A percentile compares a stretch with the other conserved stretches of the same genome.
Conservation (phyloP, 2,888 invertebrate genomes). For the Zaprionus bogoriensis region DNA sequence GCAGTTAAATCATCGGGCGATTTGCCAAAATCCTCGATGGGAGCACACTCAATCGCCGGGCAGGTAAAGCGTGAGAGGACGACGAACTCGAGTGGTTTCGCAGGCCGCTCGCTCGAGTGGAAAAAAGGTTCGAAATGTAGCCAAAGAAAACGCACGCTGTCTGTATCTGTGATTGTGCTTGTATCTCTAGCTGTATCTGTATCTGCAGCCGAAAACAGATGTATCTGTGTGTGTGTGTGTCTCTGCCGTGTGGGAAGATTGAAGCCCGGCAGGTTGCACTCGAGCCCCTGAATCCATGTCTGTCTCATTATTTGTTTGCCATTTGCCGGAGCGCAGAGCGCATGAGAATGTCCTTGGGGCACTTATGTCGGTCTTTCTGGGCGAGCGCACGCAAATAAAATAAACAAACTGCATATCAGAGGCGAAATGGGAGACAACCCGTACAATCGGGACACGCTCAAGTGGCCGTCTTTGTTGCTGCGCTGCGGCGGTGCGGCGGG, state of each 20-base stretch:
- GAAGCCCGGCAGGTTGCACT: constrained; percentile 59
- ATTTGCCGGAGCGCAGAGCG: constrained; percentile 45
- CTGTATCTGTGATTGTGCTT: too few species aligned
- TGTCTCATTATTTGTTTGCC: constrained; percentile 72
- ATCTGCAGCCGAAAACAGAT: constrained; percentile 32
- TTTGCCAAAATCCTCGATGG: constrained; percentile 70
- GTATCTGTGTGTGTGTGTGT: constrained; percentile 4
- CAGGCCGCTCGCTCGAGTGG: constrained; percentile 74
- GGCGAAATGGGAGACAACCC: constrained; percentile 44
- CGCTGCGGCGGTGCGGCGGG: too few species aligned
- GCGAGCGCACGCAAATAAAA: constrained; percentile 64
- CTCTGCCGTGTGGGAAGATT: constrained; percentile 25
- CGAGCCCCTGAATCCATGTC: constrained; percentile 30
- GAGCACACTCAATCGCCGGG: constrained; percentile 39
- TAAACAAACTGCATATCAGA: constrained; percentile 55
- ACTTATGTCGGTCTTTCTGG: constrained; percentile 49
- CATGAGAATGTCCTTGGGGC: constrained; percentile 64
- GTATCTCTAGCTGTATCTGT: constrained; percentile 20
- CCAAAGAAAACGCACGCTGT: constrained; percentile 44
- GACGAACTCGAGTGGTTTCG: constrained; percentile 58
- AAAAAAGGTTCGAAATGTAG: constrained; percentile 65
- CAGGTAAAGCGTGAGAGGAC: not conserved
- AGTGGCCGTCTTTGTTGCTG: constrained; percentile 41
- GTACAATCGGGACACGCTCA: constrained; percentile 27
- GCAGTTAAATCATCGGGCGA: constrained; percentile 78